Conservation (phyloP, 1,140 invertebrate genomes). For the Zaprionus inermis region DNA sequence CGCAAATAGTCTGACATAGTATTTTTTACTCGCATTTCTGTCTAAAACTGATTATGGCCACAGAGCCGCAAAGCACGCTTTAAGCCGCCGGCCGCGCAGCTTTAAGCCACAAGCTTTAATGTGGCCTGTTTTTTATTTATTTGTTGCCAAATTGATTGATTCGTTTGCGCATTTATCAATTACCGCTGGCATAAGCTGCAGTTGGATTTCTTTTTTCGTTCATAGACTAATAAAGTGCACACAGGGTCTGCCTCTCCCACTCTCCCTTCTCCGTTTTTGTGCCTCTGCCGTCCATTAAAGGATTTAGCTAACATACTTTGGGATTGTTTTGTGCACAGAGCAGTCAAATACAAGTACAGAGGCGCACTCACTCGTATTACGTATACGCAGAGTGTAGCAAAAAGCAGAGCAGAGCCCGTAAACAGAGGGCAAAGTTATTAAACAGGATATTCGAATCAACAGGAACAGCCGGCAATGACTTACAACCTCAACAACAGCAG, state of each 20-base stretch:
- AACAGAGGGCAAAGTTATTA: constrained; percentile 73
- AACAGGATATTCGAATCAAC: constrained; percentile 77
- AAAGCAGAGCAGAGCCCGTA: constrained; percentile 23
- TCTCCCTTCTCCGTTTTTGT: background rate
- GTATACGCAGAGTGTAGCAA: background rate
- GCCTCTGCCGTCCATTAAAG: constrained; percentile 2
- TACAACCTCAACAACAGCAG: constrained; percentile 13
- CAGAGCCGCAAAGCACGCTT: background rate
- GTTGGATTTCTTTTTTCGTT: background rate
- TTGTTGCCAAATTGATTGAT: background rate
- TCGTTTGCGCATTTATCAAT: background rate
- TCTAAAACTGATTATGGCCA: constrained; percentile 31
- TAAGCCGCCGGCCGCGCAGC: background rate
- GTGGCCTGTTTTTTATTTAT: background rate
- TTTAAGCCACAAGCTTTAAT: background rate
- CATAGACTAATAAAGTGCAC: background rate
- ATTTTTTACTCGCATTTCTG: constrained; percentile 28
- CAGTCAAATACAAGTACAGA: too few species aligned
- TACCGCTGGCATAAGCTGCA: background rate
- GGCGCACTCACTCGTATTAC: background rate
- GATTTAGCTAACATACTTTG: background rate
- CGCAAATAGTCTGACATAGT: constrained; percentile 15
- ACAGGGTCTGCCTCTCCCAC: background rate
- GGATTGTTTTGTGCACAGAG: background rate
- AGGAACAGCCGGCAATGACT: constrained; percentile 48